Evolutionary conservation across 2,113 vertebrate species (phyloP).

Genomic region (Lota lota): DNA sequence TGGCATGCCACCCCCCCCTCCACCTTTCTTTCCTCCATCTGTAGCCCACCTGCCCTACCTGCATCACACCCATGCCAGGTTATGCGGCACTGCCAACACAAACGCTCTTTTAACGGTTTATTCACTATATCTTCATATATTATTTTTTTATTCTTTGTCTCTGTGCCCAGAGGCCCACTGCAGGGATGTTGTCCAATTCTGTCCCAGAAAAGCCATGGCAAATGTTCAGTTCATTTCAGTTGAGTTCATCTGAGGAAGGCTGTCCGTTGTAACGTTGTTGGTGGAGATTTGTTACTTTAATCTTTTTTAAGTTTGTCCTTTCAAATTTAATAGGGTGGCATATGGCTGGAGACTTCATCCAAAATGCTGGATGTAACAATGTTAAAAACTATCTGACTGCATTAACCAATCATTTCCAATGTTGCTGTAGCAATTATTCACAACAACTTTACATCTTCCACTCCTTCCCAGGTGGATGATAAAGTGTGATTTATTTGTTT

Average conservation of each 20-base stretch:
- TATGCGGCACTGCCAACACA: neutral
- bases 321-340: too few species aligned
- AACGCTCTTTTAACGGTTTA: too few species aligned
- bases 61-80: slow-evolving; percentile 18
- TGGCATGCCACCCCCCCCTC: too few species aligned
- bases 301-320: neutral
- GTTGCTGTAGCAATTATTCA: too few species aligned
- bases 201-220: slow-evolving; percentile 2
- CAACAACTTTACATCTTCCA: too few species aligned
- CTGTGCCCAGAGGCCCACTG: neutral
- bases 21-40: slow-evolving; percentile 44
- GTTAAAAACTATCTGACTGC: too few species aligned
- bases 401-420: too few species aligned
- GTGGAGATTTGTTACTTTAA: neutral
- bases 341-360: too few species aligned
- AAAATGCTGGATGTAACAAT: too few species aligned
- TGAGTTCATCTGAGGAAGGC: too few species aligned
- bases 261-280: slow-evolving; percentile 2
- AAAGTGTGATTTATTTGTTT: neutral
- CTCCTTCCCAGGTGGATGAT: too few species aligned
- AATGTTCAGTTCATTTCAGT: slow-evolving; percentile 11
- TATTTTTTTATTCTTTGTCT: neutral
- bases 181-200: neutral
- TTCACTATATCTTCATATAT: too few species aligned
- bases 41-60: slow-evolving; percentile 51